Conservation (phyloP, 2,888 invertebrate genomes). For the Apocheima hispidaria region DNA sequence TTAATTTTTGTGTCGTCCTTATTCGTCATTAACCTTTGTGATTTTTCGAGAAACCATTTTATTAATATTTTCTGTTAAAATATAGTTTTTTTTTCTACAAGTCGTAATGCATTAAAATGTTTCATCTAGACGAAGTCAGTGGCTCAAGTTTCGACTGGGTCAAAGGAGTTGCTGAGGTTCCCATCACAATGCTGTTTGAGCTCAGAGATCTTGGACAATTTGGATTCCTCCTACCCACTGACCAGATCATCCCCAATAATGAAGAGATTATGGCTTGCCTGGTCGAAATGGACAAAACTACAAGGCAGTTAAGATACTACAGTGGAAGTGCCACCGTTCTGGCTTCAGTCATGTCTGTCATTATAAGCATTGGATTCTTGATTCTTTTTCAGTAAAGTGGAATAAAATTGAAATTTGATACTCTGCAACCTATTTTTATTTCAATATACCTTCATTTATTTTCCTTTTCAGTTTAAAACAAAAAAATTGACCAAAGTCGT, state of each 20-base stretch:
- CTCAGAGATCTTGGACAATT: slow-evolving; percentile 81
- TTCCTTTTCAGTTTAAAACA: too few relatives aligned
- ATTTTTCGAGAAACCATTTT: too few relatives aligned
- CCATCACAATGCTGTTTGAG: slow-evolving; percentile 85
- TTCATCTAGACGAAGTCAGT: slow-evolving; percentile 67
- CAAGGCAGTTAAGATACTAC: slow-evolving; percentile 54
- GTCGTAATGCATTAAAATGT: background rate
- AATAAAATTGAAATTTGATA: background rate
- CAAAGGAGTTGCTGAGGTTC: slow-evolving; percentile 79
- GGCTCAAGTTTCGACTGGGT: slow-evolving; percentile 86
- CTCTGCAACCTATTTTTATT: background rate
- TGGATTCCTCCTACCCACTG: slow-evolving; percentile 84
- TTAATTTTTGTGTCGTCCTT: too few relatives aligned
- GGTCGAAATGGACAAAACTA: slow-evolving; percentile 63
- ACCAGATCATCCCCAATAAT: slow-evolving; percentile 77
- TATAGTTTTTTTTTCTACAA: background rate
- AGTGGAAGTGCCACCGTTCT: slow-evolving; percentile 40
- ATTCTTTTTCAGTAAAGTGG: slow-evolving; percentile 33
- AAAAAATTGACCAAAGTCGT: too few relatives aligned
- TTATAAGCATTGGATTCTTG: slow-evolving; percentile 40
- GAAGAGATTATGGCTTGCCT: slow-evolving; percentile 75
- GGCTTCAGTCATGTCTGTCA: slow-evolving; percentile 43
- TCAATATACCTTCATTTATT: too few relatives aligned
- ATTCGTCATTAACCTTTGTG: too few relatives aligned
- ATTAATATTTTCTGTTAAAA: background rate